Conservation (phyloP, 2,888 invertebrate genomes). For the Melinaea marsaeus region DNA sequence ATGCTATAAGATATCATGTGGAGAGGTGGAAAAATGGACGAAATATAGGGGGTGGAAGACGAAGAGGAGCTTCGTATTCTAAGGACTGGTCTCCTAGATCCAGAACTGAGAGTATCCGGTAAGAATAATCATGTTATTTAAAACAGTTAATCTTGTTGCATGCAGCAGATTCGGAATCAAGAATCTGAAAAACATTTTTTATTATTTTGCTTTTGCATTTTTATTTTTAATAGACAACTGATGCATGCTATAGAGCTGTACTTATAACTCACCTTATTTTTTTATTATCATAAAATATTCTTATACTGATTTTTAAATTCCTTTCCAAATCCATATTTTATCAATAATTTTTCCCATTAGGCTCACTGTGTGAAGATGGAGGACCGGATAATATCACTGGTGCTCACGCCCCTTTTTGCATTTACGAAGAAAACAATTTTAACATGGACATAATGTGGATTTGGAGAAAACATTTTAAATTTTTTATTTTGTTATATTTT, state of each 20-base stretch:
- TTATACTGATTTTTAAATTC: constrained; percentile 16
- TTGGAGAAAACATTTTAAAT: constrained; percentile 51
- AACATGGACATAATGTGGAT: constrained; percentile 56
- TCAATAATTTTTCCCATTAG: constrained; percentile 63
- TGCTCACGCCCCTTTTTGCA: constrained; percentile 54
- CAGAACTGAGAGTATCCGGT: constrained; percentile 90
- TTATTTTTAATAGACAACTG: neutral
- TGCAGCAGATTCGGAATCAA: neutral
- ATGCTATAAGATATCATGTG: constrained; percentile 89
- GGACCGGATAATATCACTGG: constrained; percentile 46
- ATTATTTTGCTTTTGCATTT: neutral
- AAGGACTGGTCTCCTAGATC: constrained; percentile 91
- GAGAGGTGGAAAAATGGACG: constrained; percentile 86
- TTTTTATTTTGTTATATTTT: constrained; percentile 43
- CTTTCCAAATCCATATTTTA: constrained; percentile 72
- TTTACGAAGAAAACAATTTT: constrained; percentile 58
- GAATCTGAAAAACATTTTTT: neutral
- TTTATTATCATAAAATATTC: too few species aligned
- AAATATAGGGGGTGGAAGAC: constrained; percentile 79
- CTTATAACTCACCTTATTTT: too few species aligned
- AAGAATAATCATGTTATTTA: constrained; percentile 37
- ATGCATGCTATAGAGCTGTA: neutral
- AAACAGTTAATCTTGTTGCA: neutral
- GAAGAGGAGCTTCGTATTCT: constrained; percentile 83
- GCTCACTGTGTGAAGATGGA: constrained; percentile 73